These are phyloP conservation scores for Apocrypta bakeri DNA, from an alignment of 1,140 invertebrate species.

Conservation along the genomic window DNA sequence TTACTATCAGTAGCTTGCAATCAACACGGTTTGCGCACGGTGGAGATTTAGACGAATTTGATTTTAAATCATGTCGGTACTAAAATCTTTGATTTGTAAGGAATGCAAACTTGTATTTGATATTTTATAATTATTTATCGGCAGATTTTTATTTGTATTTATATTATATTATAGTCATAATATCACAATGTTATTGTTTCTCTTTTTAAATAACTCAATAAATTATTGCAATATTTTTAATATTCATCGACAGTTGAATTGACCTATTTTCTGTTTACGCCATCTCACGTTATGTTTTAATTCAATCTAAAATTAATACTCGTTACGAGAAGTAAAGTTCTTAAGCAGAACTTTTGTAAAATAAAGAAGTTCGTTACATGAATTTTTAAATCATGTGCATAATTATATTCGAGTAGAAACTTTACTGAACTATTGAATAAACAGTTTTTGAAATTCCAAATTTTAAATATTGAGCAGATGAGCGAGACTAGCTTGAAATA, in stretches of 20 bases:
- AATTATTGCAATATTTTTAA: constrained; percentile 44
- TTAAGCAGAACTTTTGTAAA: neutral
- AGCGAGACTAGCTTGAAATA: too few species aligned
- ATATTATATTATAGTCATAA: constrained; percentile 22
- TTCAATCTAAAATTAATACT: neutral
- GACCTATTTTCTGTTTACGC: neutral
- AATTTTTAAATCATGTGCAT: neutral
- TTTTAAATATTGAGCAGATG: neutral
- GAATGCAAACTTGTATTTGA: neutral
- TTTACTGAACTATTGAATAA: too few species aligned
- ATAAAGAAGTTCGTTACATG: neutral
- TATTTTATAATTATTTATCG: constrained; percentile 13
- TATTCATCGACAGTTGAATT: neutral
- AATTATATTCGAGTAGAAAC: constrained; percentile 11
- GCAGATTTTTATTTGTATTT: constrained; percentile 27
- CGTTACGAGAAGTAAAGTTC: neutral
- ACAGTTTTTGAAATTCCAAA: too few species aligned
- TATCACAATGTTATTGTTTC: constrained; percentile 35
- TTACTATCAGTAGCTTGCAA: constrained; percentile 42
- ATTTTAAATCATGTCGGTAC: neutral
- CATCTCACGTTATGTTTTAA: neutral
- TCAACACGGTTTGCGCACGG: constrained; percentile 38
- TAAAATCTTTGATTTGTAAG: neutral
- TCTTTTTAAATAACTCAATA: constrained; percentile 26
- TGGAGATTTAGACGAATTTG: constrained; percentile 1